Conservation (phyloP, 2,113 vertebrate genomes). For the Pongo abelii region DNA sequence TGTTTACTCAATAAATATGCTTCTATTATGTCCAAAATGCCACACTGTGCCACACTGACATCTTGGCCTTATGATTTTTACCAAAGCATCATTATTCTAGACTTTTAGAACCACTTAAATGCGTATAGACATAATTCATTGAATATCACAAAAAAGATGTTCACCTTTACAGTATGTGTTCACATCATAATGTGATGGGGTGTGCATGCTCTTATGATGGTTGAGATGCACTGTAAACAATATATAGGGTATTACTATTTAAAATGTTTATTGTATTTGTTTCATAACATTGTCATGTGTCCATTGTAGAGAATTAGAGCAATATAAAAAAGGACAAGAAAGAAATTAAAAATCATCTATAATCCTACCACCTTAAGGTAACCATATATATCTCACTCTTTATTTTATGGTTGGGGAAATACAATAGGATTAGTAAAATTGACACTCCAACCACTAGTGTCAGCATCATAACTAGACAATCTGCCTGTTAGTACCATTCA, state of each 20-base stretch:
- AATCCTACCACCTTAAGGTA: neutral
- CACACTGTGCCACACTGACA: neutral
- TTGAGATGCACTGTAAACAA: neutral
- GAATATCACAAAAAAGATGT: neutral
- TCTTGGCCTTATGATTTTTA: conserved; percentile 5
- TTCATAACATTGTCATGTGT: neutral
- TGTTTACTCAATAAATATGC: neutral
- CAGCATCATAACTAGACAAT: neutral
- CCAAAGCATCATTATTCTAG: neutral
- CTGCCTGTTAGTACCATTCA: neutral
- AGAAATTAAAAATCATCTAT: conserved; percentile 28
- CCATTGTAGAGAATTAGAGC: conserved; percentile 20
- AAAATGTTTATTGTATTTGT: conserved; percentile 19
- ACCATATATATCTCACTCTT: neutral
- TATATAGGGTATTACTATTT: neutral
- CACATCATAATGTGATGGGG: neutral
- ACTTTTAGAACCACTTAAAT: neutral
- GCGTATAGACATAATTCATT: neutral
- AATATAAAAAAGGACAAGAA: neutral
- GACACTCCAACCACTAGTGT: neutral
- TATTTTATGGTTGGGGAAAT: neutral
- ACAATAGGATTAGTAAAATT: neutral
- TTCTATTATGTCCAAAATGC: neutral
- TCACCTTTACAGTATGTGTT: neutral
- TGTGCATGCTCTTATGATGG: neutral